Conservation (phyloP, 1,140 invertebrate genomes). For the Rhagoletis pomonella region DNA sequence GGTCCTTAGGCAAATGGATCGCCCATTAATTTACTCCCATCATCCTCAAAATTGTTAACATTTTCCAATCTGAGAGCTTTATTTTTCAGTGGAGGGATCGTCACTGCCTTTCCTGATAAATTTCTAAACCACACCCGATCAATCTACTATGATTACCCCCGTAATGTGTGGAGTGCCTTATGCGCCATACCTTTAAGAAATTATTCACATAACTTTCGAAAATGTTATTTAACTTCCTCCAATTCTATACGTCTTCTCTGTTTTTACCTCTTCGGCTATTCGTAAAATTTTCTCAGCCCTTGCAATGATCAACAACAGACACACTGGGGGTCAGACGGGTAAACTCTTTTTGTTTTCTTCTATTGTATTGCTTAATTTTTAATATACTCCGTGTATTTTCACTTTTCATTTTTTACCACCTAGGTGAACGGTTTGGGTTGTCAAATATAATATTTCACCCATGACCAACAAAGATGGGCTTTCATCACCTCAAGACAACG, state of each 20-base stretch:
- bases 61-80: no score
- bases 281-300: not conserved
- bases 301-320: conserved; percentile 5
- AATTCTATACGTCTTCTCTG: conserved; percentile 8
- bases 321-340: conserved; percentile 31
- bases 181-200: not conserved
- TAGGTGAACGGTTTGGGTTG: not conserved
- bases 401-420: not conserved
- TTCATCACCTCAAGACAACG: no score
- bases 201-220: conserved; percentile 44
- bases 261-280: not conserved
- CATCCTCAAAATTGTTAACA: no score
- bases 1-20: no score
- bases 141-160: no score
- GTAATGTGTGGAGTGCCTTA: no score
- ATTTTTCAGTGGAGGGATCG: no score
- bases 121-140: no score
- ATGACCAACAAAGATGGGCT: not conserved
- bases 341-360: conserved; percentile 33
- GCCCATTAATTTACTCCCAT: no score
- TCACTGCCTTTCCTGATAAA: no score
- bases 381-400: not conserved
- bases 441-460: conserved; percentile 6
- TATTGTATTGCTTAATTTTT: not conserved
- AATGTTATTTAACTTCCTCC: conserved; percentile 34